Evolutionary conservation across 2,797 vertebrate species (phyloP).

Genomic region (Myotis pilosus): DNA sequence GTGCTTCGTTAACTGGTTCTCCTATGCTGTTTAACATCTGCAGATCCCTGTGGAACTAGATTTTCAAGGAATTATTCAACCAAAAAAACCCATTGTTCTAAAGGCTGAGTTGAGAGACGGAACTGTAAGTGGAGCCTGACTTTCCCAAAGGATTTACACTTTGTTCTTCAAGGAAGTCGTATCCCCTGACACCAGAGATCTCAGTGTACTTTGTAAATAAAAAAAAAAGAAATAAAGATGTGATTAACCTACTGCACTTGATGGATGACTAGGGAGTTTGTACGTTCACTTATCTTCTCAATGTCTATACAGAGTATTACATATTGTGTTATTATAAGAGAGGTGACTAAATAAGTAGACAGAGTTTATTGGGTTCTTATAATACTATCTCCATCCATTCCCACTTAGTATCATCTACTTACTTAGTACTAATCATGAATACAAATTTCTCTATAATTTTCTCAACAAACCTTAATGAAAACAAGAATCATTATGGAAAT

Average conservation of each 20-base stretch:
- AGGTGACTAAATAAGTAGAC: neutral
- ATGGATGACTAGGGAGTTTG: neutral
- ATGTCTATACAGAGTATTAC: neutral
- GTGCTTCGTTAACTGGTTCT: neutral
- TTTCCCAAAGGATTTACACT: neutral
- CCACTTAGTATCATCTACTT: neutral
- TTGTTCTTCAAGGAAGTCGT: neutral
- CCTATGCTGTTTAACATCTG: neutral
- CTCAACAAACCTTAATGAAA: neutral
- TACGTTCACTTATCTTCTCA: neutral
- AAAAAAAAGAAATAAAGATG: neutral
- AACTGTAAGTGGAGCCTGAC: neutral
- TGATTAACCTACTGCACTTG: neutral
- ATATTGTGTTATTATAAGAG: neutral
- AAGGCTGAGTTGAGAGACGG: slow-evolving; percentile 9
- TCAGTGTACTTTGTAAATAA: neutral
- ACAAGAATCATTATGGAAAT: neutral
- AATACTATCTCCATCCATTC: neutral
- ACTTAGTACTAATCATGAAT: neutral
- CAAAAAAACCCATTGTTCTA: slow-evolving; percentile 44
- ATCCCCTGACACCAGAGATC: neutral
- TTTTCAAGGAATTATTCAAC: neutral
- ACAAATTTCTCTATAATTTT: neutral
- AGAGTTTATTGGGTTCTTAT: neutral
- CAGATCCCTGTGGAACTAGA: slow-evolving; percentile 51